These are phyloP conservation scores for Chrysolina americana DNA, from an alignment of 2,888 invertebrate genomes.

Conservation along the genomic window DNA sequence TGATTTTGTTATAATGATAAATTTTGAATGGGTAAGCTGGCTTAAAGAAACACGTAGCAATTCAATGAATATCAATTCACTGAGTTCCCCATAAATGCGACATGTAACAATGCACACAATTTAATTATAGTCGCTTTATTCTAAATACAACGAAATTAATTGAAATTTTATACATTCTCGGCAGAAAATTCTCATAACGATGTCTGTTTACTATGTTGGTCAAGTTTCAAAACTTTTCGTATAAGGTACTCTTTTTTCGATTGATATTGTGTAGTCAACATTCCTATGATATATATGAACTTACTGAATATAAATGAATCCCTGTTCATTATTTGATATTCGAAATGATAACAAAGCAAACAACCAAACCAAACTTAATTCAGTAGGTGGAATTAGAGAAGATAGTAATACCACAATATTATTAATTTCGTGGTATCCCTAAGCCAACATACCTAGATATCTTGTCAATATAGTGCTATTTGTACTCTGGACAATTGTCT, in stretches of 20 bases:
- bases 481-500: too few relatives aligned
- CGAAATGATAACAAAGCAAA: too few relatives aligned
- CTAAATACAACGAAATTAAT: conserved; percentile 20
- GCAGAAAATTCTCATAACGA: conserved; percentile 27
- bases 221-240: conserved; percentile 36
- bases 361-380: too few relatives aligned
- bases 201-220: conserved; percentile 28
- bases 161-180: conserved; percentile 30
- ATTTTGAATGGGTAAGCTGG: conserved; percentile 44
- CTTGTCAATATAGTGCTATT: too few relatives aligned
- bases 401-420: too few relatives aligned
- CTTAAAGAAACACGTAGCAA: conserved; percentile 26
- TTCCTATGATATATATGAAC: conserved; percentile 32
- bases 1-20: conserved; percentile 50
- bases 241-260: conserved; percentile 32
- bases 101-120: conserved; percentile 33
- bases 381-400: too few relatives aligned
- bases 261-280: conserved; percentile 28
- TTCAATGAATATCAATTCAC: conserved; percentile 29
- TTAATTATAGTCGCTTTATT: conserved; percentile 30
- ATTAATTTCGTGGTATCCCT: too few relatives aligned
- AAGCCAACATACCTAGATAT: too few relatives aligned
- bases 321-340: too few relatives aligned
- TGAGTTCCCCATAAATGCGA: conserved; percentile 30
- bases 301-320: too few relatives aligned